Evolutionary conservation across 2,113 vertebrate genomes (phyloP).

Genomic region (Ptilorrhoa leucosticta): DNA sequence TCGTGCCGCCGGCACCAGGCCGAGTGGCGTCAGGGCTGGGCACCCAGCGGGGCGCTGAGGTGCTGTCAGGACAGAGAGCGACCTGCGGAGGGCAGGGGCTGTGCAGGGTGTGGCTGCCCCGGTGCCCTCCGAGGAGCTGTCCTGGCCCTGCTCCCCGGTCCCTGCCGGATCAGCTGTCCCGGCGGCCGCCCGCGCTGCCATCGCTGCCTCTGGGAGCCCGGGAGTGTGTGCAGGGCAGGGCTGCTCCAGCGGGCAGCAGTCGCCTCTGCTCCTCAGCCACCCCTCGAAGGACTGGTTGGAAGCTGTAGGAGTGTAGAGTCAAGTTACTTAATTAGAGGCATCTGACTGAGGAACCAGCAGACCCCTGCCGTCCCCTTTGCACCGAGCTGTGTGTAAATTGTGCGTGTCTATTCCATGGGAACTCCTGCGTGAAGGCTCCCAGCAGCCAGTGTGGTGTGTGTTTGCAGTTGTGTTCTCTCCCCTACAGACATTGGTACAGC

Average conservation of each 20-base stretch:
- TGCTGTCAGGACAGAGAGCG: neutral
- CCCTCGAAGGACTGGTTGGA: neutral
- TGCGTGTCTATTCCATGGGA: rapidly evolving
- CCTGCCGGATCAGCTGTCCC: rapidly evolving
- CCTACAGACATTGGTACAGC: rapidly evolving
- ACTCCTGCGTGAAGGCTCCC: neutral
- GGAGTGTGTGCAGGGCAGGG: neutral
- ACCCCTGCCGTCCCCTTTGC: neutral
- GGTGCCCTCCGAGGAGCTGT: neutral
- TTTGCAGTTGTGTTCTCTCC: neutral
- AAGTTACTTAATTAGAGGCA: neutral
- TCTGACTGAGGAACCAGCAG: neutral
- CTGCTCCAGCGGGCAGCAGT: neutral
- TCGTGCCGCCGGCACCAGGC: rapidly evolving
- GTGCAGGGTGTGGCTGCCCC: rapidly evolving
- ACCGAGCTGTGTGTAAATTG: neutral
- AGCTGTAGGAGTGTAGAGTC: neutral
- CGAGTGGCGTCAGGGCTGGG: neutral
- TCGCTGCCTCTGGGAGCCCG: rapidly evolving
- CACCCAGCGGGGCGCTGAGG: rapidly evolving
- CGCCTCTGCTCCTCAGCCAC: neutral
- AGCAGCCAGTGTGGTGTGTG: neutral
- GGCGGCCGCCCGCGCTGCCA: rapidly evolving
- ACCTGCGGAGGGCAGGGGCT: neutral
- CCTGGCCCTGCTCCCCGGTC: neutral